Conservation (phyloP, 2,888 invertebrate genomes). For the Dryococelus australis region DNA sequence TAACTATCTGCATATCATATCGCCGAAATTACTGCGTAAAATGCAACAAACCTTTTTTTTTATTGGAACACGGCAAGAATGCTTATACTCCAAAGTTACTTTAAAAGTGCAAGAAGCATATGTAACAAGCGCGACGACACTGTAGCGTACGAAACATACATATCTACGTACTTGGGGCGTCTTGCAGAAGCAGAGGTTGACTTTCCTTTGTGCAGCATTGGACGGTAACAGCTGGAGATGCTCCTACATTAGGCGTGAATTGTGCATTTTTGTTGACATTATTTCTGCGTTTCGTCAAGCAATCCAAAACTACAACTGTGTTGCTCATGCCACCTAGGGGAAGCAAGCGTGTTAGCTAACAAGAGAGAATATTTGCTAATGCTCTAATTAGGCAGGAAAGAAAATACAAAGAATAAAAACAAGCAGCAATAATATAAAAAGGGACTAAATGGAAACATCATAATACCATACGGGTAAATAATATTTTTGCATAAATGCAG, state of each 20-base stretch:
- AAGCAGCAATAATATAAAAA: too few species aligned
- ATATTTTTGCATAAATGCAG: too few species aligned
- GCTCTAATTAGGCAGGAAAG: too few species aligned
- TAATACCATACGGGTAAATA: too few species aligned
- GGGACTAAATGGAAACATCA: too few species aligned
- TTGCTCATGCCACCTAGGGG: constrained; percentile 38
- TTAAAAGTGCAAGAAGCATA: background rate
- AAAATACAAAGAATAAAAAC: too few species aligned
- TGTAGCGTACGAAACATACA: background rate
- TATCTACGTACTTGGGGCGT: constrained; percentile 35
- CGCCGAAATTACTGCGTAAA: too few species aligned
- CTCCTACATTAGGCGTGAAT: constrained; percentile 30
- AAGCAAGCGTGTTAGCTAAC: background rate
- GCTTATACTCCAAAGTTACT: too few species aligned
- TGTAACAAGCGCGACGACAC: background rate
- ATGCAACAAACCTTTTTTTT: too few species aligned
- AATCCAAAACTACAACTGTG: constrained; percentile 42
- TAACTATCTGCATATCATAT: too few species aligned
- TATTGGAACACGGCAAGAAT: too few species aligned
- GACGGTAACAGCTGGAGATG: constrained; percentile 41
- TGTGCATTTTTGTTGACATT: constrained; percentile 32
- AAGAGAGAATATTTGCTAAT: background rate
- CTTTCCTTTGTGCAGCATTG: constrained; percentile 50
- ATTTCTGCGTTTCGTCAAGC: constrained; percentile 32
- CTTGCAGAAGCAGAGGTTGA: constrained; percentile 50